These are phyloP conservation scores for Glareola pratincola DNA, from an alignment of 2,113 vertebrate genomes.

Conservation along the genomic window DNA sequence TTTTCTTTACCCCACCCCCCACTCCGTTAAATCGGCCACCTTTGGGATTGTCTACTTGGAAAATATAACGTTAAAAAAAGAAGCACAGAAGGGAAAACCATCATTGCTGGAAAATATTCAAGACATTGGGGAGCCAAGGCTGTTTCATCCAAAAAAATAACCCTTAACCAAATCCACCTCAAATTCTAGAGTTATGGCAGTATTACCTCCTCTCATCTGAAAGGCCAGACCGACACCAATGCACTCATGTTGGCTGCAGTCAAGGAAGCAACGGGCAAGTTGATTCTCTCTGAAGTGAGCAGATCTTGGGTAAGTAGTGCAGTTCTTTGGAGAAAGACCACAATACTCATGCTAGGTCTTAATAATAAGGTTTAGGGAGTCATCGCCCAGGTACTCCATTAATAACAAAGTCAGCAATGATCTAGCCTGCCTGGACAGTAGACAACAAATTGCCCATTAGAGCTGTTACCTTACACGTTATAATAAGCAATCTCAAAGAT, in stretches of 20 bases:
- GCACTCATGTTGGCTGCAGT: background rate
- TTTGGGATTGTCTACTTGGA: constrained; percentile 41
- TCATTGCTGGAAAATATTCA: constrained; percentile 34
- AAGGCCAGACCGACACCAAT: background rate
- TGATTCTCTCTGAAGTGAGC: background rate
- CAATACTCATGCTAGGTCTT: too few species aligned
- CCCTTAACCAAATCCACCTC: background rate
- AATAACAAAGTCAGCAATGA: background rate
- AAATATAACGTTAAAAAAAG: constrained; percentile 31
- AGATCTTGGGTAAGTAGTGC: background rate
- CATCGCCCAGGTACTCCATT: background rate
- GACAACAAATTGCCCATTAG: background rate
- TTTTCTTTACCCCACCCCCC: background rate
- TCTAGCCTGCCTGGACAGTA: background rate
- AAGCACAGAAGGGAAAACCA: background rate
- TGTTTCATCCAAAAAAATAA: background rate
- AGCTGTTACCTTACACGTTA: background rate
- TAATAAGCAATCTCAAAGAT: background rate
- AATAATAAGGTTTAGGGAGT: background rate
- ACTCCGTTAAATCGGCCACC: background rate
- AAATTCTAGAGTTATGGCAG: background rate
- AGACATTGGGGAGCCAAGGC: background rate
- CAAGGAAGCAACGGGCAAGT: background rate
- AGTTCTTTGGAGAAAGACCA: background rate
- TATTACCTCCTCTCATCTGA: background rate